phyloP scores from a whole-genome alignment of 2,797 vertebrate genomes.

The Nannoperca obscura region DNA sequence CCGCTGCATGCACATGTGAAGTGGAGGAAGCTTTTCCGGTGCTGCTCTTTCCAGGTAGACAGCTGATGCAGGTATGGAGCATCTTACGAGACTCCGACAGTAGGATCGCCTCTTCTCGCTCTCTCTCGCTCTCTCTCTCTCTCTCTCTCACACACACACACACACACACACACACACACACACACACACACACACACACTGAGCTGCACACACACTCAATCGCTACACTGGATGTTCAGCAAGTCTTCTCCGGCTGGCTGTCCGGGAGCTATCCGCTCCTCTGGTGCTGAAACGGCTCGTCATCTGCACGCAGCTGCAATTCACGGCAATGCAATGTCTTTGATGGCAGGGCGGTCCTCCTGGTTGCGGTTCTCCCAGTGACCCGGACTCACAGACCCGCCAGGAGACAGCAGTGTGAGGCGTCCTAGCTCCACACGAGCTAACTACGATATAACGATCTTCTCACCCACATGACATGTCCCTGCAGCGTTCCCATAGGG shows the following conservation, averaged over 20 bases:
- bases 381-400: conserved; percentile 37
- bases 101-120: conserved; percentile 40
- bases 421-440: conserved; percentile 19
- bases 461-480: conserved; percentile 31
- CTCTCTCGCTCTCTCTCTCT: neutral
- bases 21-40: neutral
- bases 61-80: conserved; percentile 53
- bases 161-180: neutral
- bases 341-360: conserved; percentile 24
- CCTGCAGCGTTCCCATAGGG: conserved; percentile 23
- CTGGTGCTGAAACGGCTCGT: conserved; percentile 71
- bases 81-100: conserved; percentile 26
- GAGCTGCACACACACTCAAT: conserved; percentile 11
- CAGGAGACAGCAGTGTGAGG: conserved; percentile 29
- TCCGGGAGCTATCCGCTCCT: conserved; percentile 68
- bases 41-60: conserved; percentile 41
- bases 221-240: conserved; percentile 31
- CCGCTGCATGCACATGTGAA: conserved; percentile 37
- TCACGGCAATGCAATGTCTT: conserved; percentile 38
- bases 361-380: conserved; percentile 20
- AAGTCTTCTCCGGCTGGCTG: conserved; percentile 21
- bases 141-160: neutral
- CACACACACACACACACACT: conserved; percentile 24
- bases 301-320: conserved; percentile 38
- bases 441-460: conserved; percentile 43